A percentile compares a stretch with the other conserved stretches of the same genome.
Conservation (phyloP, 2,113 vertebrate species). For the Cichladusa arquata region DNA sequence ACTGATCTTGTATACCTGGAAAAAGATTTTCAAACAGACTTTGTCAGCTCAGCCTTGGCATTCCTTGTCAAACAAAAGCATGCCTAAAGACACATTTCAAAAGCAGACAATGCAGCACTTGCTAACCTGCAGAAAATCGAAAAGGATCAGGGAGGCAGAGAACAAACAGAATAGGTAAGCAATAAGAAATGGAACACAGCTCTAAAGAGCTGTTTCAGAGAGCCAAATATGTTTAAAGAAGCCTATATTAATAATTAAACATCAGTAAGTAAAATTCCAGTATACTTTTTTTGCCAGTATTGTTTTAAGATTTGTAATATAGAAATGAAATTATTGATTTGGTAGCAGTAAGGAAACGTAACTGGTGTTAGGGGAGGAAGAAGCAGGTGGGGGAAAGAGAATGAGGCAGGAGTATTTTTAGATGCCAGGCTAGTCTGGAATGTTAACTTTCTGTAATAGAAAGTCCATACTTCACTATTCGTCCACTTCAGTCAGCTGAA, state of each 20-base stretch:
- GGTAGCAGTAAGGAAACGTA: slow-evolving; percentile 51
- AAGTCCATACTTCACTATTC: slow-evolving; percentile 55
- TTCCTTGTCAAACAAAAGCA: slow-evolving; percentile 91
- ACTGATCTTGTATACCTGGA: slow-evolving; percentile 91
- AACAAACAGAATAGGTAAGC: slow-evolving; percentile 94
- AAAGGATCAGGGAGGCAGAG: slow-evolving; percentile 82
- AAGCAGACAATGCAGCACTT: slow-evolving; percentile 83
- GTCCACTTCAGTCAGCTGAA: slow-evolving; percentile 65
- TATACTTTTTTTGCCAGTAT: slow-evolving; percentile 68
- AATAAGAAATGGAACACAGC: slow-evolving; percentile 79
- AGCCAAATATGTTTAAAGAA: slow-evolving; percentile 89
- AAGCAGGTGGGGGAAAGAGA: not conserved
- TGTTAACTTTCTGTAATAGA: slow-evolving; percentile 58
- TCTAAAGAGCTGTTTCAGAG: slow-evolving; percentile 85
- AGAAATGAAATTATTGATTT: slow-evolving; percentile 75
- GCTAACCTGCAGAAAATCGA: slow-evolving; percentile 90
- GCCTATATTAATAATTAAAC: slow-evolving; percentile 81
- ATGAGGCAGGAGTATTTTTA: slow-evolving; percentile 3
- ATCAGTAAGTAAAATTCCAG: slow-evolving; percentile 79
- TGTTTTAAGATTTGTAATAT: slow-evolving; percentile 77
- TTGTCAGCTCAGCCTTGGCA: slow-evolving; percentile 87
- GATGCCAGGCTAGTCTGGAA: slow-evolving; percentile 23
- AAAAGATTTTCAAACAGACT: slow-evolving; percentile 86
- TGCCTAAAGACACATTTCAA: slow-evolving; percentile 93
- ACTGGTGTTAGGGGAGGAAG: slow-evolving; percentile 13